Base-by-base conservation (phyloP, 2,113 vertebrate genomes). In the Cnemophilus loriae region DNA sequence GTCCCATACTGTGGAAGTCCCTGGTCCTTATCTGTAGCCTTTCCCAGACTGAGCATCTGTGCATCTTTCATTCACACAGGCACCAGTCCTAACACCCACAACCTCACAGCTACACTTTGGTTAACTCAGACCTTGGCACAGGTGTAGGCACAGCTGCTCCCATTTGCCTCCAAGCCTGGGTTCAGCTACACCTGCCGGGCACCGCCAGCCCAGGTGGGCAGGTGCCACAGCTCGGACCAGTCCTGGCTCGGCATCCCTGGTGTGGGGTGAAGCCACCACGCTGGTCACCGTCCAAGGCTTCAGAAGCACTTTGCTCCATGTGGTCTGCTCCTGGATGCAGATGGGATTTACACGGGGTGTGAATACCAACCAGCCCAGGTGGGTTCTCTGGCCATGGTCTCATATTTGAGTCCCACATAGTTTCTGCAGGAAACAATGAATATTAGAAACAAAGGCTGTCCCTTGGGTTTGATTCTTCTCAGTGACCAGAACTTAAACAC, bases 221-320 rank as follows among this genome's bases (percentile, higher is more conserved):
- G 50, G 87, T 60, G 67, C 17, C 73, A n/a, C 92, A 81, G 74
- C 85, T 59, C 6, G 0, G n/a, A 57, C 88, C 1, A 1, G 82
- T 71, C 93, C 93, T 33, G 44, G 17, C n/a, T 26, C 3, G 0
- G 56, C 10, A 1, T n/a, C 64, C 26, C 50, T 22, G n/a, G 10
- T 33, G 28, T 0, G 2, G 20, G 22, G 42, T 24, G n/a, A 81
- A 53, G 55, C 47, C 37, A 14, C 52, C 0, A 0, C 0, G 0
- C 3, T 0, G 0, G 49, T 27, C 0, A 0, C 12, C 52, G 42
- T 68, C 17, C 0, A 0, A 53, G 49, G 42, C 61, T 28, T 27
- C 61, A 69, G 68, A 37, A 96, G 26, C 1, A 2, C 41, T 84
- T 70, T 70, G 57, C 22, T 87, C 39, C 1, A 0, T 4, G 42